Base-by-base conservation (phyloP, 2,888 invertebrate genomes). In the Sympetrum striolatum region DNA sequence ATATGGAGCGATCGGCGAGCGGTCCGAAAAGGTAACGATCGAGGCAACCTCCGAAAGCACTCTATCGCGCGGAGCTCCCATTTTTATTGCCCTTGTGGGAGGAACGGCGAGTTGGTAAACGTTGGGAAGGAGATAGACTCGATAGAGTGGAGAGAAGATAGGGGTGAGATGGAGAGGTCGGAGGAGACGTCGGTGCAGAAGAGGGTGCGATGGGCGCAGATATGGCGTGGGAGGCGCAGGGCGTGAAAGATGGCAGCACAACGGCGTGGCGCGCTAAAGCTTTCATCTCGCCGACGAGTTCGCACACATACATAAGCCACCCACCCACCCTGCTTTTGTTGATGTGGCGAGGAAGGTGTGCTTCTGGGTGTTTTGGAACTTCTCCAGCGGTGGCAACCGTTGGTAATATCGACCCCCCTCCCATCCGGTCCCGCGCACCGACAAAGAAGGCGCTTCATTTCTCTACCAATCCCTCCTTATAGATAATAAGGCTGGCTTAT, bases 321-420 rank as follows among this genome's bases (percentile, higher is more conserved):
- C 31, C 86, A 18, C 22, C 64, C 60, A 37, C 60, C 37, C 18
- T 60, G 58, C 60, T 86, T 3, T 60, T 86, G 37, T 37, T 8
- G 25, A 48, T 25, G 81, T n/a, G 48, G 48, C 25, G 81, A 44
- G 48, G 64, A 86, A 86, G 58, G 86, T 64, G 37, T 64, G 86
- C 86, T 86, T 64, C 86, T 86, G 86, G 86, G 35, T 60, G 86
- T 86, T 86, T 86, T 86, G 86, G 86, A 86, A 64, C 86, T 39
- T n/a, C 86, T 86, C 86, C 86, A 86, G 64, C 82, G 5, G 82
- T 60, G 82, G 35, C 25, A 48, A 53, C 82, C 58, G 58, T 35
- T 18, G 82, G 82, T 60, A 39, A 86, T 86, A 86, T 86, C 64
- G 86, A 37, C 64, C 86, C 60, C 22, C 31, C 58, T 12, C 81